phyloP scores from a whole-genome alignment of 1,140 invertebrate species.

The Akabosia matsudoensis region DNA sequence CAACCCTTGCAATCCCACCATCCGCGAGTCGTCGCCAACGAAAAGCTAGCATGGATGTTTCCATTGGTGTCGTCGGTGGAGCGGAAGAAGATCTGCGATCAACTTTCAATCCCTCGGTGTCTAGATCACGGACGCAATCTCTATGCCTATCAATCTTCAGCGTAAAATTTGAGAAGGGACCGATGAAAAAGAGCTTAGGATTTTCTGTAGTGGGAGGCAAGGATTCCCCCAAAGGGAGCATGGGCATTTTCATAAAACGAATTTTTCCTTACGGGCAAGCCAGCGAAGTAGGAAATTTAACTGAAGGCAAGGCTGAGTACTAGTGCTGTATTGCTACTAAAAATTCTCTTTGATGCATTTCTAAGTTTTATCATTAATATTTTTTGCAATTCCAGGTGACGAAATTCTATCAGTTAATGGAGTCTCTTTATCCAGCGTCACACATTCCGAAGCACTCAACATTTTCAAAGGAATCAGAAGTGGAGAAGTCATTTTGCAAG shows the following conservation, averaged over 20 bases:
- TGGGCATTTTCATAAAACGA: slow-evolving; percentile 87
- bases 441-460: slow-evolving; percentile 56
- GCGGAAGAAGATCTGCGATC: background rate
- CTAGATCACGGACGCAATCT: slow-evolving; percentile 26
- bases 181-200: slow-evolving; percentile 77
- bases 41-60: slow-evolving; percentile 29
- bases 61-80: background rate
- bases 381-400: slow-evolving; percentile 54
- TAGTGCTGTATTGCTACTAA: background rate
- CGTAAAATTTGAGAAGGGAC: slow-evolving; percentile 76
- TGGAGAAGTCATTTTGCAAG: slow-evolving; percentile 55
- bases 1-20: background rate
- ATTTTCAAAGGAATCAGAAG: slow-evolving; percentile 57
- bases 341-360: background rate
- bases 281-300: slow-evolving; percentile 74
- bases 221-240: slow-evolving; percentile 80
- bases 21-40: slow-evolving; percentile 32
- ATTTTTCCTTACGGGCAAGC: slow-evolving; percentile 83
- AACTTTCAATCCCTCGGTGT: background rate
- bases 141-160: slow-evolving; percentile 61
- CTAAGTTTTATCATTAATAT: slow-evolving; percentile 7
- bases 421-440: slow-evolving; percentile 52
- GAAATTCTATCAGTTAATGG: slow-evolving; percentile 58
- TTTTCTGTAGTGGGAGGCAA: slow-evolving; percentile 88
- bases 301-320: slow-evolving; percentile 73